phyloP scores from a whole-genome alignment of 2,113 vertebrate genomes.

The Chionomys nivalis region DNA sequence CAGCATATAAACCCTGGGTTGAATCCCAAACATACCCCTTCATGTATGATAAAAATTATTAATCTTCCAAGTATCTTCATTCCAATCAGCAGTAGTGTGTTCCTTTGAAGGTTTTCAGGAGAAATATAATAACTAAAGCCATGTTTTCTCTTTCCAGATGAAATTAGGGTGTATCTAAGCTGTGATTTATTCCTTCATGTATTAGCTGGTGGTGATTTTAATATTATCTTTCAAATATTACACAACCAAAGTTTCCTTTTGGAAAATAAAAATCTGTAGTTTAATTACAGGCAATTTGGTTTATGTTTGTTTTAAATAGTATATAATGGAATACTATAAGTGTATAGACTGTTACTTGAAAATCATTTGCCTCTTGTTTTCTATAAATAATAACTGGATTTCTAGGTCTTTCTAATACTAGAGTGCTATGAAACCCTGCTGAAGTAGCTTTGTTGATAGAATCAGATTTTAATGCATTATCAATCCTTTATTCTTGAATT shows the following conservation, averaged over 20 bases:
- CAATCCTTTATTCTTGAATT: slow-evolving; percentile 54
- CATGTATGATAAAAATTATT: neutral
- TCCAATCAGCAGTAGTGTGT: neutral
- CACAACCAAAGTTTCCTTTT: neutral
- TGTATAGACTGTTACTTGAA: neutral
- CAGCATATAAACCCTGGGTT: neutral
- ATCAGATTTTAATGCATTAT: slow-evolving; percentile 50
- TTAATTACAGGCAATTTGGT: neutral
- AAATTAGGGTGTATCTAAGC: neutral
- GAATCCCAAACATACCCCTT: neutral
- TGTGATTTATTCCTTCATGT: neutral
- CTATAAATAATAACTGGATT: slow-evolving; percentile 21
- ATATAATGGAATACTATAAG: neutral
- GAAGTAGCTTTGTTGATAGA: slow-evolving; percentile 44
- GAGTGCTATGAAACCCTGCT: neutral
- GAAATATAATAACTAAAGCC: neutral
- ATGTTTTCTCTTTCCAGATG: neutral
- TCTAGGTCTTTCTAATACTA: neutral
- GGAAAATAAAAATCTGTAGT: neutral
- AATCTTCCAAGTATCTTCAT: neutral
- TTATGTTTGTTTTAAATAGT: slow-evolving; percentile 33
- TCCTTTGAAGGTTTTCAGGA: neutral
- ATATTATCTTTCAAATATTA: neutral
- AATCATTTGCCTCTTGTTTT: slow-evolving; percentile 33
- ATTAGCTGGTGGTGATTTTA: neutral